Percentiles rank a stretch among this genome's conserved stretches.
These are phyloP conservation scores for Pristiophorus japonicus DNA, from an alignment of 2,113 vertebrate species.

Conservation along the genomic window DNA sequence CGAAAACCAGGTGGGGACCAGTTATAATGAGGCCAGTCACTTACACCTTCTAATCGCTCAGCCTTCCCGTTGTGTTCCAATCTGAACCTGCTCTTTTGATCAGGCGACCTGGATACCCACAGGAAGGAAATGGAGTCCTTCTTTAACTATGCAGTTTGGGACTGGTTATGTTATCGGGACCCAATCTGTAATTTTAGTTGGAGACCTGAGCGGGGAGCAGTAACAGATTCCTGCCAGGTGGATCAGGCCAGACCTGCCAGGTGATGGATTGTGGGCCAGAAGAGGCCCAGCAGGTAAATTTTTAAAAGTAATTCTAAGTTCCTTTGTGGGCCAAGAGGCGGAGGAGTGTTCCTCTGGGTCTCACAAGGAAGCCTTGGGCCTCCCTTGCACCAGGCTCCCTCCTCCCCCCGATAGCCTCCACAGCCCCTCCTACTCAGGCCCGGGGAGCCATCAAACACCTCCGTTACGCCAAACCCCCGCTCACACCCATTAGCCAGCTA, in stretches of 20 bases:
- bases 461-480: not conserved
- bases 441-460: too few relatives aligned
- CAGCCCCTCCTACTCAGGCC: not conserved
- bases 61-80: too few relatives aligned
- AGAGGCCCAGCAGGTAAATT: not conserved
- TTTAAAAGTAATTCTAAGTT: not conserved
- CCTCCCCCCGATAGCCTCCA: not conserved
- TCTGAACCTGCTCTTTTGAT: too few relatives aligned
- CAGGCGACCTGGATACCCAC: too few relatives aligned
- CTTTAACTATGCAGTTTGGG: too few relatives aligned
- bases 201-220: not conserved
- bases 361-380: not conserved
- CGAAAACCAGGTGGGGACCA: too few relatives aligned
- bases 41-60: too few relatives aligned
- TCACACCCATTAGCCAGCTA: not conserved
- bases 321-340: not conserved
- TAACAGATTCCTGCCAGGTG: too few relatives aligned
- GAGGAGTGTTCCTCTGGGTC: not conserved
- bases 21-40: too few relatives aligned
- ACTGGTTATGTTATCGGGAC: not conserved
- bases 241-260: not conserved
- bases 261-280: not conserved
- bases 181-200: not conserved
- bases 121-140: too few relatives aligned
- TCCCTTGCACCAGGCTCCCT: not conserved